Evolutionary conservation across 2,888 invertebrate species (phyloP), one percentile per base, ranked within the genome.

Genomic region (Eugnorisma glareosa): DNA sequence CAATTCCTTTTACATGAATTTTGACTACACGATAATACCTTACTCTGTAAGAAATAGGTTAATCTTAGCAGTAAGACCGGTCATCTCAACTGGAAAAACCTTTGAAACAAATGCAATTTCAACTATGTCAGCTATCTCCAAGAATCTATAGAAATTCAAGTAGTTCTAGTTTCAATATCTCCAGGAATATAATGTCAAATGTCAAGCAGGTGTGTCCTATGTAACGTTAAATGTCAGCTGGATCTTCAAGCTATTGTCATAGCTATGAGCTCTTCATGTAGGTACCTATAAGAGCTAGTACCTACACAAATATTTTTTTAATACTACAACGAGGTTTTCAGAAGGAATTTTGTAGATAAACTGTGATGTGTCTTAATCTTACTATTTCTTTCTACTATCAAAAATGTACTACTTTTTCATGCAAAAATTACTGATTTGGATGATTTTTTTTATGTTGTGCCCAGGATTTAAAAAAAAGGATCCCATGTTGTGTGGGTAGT

Each of bases 161-260:
- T 18, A 31, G 66, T 61, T 72, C 61, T 64, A 78, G 59, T 83
- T 73, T 48, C 64, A 81, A 83, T 81, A 78, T 51, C 73, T 54
- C 51, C 13, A 61, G 64, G 40, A 73, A 78, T 59, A 59, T 43
- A 7, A 75, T 57, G 61, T 82, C 28, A 28, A 61, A 48, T 40
- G 64, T 64, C n/a, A 40, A 40, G 28, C 7, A 15, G 28, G 18
- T 31, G 31, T 18, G 8, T 18, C 31, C 28, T 31, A 31, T 18
- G 57, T 57, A 28, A 57, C 15, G 18, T 57, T 2, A 8, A 59
- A 78, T 28, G 66, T 45, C 45, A 45, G 24, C 2, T 37, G 21
- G 18, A 24, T 67, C 37, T 13, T 13, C n/a, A 18, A 54, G 45
- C 67, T 40, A 78, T 69, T 69, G n/a, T 43, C 35, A 43, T 48